These are phyloP conservation scores for Betta splendens DNA, from an alignment of 2,797 vertebrate genomes.

Conservation along the genomic window DNA sequence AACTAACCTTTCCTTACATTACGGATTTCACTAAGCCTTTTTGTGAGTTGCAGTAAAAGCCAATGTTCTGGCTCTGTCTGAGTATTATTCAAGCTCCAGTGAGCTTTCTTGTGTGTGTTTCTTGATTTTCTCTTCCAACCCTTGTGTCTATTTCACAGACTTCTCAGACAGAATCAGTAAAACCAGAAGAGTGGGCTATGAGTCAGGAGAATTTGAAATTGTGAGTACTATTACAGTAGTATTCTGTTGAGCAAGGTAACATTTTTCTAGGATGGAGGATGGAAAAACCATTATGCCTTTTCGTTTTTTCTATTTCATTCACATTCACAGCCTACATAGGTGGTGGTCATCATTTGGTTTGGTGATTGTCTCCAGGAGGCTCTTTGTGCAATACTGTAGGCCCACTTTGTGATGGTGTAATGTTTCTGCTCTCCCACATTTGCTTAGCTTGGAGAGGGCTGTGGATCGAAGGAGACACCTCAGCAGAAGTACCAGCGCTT, in stretches of 20 bases:
- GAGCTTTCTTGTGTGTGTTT: neutral
- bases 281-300: conserved; percentile 1
- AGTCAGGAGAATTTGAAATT: conserved; percentile 94
- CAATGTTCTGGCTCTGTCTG: neutral
- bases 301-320: neutral
- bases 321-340: too few species aligned
- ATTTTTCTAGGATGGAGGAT: neutral
- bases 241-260: conserved; percentile 12
- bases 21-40: neutral
- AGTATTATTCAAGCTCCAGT: neutral
- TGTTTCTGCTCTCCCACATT: conserved; percentile 13
- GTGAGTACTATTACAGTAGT: too few species aligned
- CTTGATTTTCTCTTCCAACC: neutral
- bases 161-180: conserved; percentile 95
- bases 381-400: neutral
- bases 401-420: conserved; percentile 15
- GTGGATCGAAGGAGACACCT: conserved; percentile 91
- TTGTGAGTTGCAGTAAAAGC: neutral
- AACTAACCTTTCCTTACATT: neutral
- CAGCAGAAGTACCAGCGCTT: conserved; percentile 96
- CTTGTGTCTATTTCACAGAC: conserved; percentile 78
- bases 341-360: too few species aligned
- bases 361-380: conserved; percentile 1
- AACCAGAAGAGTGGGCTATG: conserved; percentile 90
- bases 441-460: conserved; percentile 88